Evolutionary conservation across 1,140 invertebrate species (phyloP).

Genomic region (Aphelinus atriplicis): DNA sequence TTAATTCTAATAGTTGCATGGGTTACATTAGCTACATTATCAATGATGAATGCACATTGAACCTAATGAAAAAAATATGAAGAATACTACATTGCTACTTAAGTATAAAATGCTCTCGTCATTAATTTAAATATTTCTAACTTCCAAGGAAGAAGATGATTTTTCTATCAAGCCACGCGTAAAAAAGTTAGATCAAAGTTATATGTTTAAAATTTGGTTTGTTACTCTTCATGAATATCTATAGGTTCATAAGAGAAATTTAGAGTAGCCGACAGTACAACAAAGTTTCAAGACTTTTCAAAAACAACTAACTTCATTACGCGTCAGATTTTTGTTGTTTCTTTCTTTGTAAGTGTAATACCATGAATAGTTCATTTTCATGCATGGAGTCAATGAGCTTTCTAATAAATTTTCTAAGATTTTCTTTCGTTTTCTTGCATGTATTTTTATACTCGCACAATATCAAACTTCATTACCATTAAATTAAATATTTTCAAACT

Average conservation of each 20-base stretch:
- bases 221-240: no score
- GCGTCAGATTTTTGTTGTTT: no score
- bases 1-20: conserved; percentile 4
- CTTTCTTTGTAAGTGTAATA: no score
- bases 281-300: no score
- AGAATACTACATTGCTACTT: conserved; percentile 42
- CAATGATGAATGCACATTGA: conserved; percentile 38
- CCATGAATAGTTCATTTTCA: no score
- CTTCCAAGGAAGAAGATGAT: no score
- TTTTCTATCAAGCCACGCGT: no score
- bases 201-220: no score
- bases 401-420: conserved; percentile 12
- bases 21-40: conserved; percentile 20
- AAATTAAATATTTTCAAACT: conserved; percentile 11
- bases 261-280: no score
- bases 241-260: no score
- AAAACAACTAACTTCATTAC: no score
- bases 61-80: conserved; percentile 24
- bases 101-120: conserved; percentile 47
- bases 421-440: conserved; percentile 1
- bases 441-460: not conserved
- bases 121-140: conserved; percentile 18
- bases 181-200: no score
- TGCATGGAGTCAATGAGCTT: not conserved
- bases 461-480: not conserved